phyloP scores from a whole-genome alignment of 2,797 vertebrate genomes.

The Ptychobarbus kaznakovi region DNA sequence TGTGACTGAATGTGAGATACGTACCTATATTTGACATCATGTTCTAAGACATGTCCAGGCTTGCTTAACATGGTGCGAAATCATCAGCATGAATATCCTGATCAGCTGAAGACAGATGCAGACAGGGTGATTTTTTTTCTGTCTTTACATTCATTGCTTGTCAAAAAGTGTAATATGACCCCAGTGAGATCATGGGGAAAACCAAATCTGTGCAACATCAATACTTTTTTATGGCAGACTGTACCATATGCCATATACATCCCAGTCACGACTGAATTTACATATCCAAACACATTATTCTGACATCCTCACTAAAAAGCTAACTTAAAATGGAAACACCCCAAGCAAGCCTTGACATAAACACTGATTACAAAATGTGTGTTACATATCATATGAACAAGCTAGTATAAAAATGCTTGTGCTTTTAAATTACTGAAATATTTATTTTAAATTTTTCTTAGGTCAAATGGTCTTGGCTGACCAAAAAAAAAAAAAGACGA shows the following conservation, averaged over 20 bases:
- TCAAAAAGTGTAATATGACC: constrained; percentile 7
- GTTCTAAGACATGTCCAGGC: constrained; percentile 19
- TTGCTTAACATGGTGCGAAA: not conserved
- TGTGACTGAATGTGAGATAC: constrained; percentile 17
- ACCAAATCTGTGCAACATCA: not conserved
- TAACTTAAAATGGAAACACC: not conserved
- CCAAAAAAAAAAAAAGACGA: not conserved
- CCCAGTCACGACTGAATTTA: not conserved
- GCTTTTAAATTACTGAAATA: not conserved
- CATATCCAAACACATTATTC: not conserved
- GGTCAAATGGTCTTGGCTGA: not conserved
- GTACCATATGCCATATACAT: not conserved
- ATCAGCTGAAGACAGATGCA: not conserved
- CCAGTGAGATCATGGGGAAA: not conserved
- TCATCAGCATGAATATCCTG: not conserved
- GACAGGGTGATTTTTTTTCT: not conserved
- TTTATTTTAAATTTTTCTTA: not conserved
- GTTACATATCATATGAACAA: not conserved
- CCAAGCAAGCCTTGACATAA: not conserved
- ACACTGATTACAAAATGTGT: not conserved
- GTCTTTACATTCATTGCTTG: not conserved
- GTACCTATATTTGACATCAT: constrained; percentile 20
- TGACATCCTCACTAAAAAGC: not conserved
- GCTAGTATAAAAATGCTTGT: not conserved
- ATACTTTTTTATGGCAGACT: not conserved